These are phyloP conservation scores for Pelodytes ibericus DNA, from an alignment of 2,797 vertebrate genomes.

Conservation along the genomic window DNA sequence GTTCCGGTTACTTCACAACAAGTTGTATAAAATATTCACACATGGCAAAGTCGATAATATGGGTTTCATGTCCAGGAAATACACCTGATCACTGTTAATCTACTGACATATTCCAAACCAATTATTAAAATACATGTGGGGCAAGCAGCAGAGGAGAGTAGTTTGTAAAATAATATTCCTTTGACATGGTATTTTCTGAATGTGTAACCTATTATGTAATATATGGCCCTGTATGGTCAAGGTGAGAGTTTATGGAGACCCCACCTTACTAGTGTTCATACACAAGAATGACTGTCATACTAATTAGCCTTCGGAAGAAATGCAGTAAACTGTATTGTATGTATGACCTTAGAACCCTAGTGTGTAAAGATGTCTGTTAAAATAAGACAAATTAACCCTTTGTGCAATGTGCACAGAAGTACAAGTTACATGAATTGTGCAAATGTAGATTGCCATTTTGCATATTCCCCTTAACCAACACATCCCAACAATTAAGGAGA, in stretches of 20 bases:
- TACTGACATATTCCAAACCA: neutral
- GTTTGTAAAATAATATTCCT: too few species aligned
- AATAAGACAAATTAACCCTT: neutral
- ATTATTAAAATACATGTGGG: neutral
- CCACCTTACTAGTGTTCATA: neutral
- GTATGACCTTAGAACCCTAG: neutral
- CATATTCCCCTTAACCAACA: too few species aligned
- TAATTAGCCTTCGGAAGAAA: neutral
- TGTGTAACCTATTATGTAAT: too few species aligned
- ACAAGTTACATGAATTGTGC: too few species aligned
- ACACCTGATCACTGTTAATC: neutral
- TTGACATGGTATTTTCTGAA: too few species aligned
- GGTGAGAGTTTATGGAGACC: conserved; percentile 1
- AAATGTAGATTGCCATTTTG: too few species aligned
- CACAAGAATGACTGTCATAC: neutral
- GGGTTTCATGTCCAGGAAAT: too few species aligned
- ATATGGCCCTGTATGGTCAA: neutral
- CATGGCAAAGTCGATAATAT: neutral
- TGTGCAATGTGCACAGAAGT: neutral
- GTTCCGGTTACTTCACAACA: neutral
- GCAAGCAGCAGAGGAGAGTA: neutral
- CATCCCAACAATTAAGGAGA: too few species aligned
- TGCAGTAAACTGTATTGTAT: neutral
- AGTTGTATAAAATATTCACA: neutral
- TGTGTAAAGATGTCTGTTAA: neutral